Percentiles rank a stretch among this genome's conserved stretches.
phyloP scores from a whole-genome alignment of 2,113 vertebrate genomes.

The Alectura lathami region DNA sequence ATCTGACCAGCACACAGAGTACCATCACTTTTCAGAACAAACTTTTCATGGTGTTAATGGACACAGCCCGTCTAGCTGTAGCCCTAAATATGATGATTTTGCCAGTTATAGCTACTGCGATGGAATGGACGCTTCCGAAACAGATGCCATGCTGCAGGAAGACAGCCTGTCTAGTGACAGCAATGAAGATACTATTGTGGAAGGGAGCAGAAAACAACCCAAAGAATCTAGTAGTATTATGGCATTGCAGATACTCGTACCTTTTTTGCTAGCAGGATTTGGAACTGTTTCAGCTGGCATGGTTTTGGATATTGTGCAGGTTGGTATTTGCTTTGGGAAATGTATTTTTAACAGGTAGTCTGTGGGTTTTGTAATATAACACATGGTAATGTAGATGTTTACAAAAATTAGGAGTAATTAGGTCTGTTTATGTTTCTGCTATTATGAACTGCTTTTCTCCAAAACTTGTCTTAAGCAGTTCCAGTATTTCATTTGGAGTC shows the following conservation, averaged over 20 bases:
- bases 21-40: slow-evolving; percentile 82
- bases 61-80: slow-evolving; percentile 75
- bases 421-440: not conserved
- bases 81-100: slow-evolving; percentile 77
- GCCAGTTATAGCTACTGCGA: slow-evolving; percentile 80
- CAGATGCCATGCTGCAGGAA: slow-evolving; percentile 85
- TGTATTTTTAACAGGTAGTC: not conserved
- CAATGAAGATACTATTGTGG: slow-evolving; percentile 70
- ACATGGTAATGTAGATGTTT: not conserved
- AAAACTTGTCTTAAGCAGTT: not conserved
- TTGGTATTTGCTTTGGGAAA: slow-evolving; percentile 66
- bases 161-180: slow-evolving; percentile 57
- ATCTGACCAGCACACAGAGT: slow-evolving; percentile 81
- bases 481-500: not conserved
- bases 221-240: slow-evolving; percentile 91
- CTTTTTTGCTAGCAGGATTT: slow-evolving; percentile 93
- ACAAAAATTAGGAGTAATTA: not conserved
- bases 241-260: slow-evolving; percentile 91
- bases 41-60: slow-evolving; percentile 73
- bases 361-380: not conserved
- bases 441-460: not conserved
- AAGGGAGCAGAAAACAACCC: slow-evolving; percentile 77
- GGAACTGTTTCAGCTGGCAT: slow-evolving; percentile 96
- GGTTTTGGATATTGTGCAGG: slow-evolving; percentile 97
- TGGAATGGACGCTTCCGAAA: slow-evolving; percentile 80